Conservation (phyloP, 2,113 vertebrate genomes). For the Pholis gunnellus region DNA sequence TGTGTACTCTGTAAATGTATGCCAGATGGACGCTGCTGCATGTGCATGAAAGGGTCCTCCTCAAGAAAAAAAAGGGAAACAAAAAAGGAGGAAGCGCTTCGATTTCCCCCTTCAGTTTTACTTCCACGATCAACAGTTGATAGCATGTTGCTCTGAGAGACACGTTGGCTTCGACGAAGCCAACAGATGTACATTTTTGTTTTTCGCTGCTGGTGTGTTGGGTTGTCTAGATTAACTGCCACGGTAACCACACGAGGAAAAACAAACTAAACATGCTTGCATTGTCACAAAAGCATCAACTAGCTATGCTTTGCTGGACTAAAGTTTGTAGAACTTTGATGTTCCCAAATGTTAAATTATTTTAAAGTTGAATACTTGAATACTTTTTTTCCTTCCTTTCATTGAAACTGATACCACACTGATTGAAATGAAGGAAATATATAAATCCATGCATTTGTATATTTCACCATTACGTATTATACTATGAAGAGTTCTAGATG, state of each 20-base stretch:
- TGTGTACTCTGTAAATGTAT: conserved; percentile 79
- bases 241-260: conserved; percentile 39
- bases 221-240: conserved; percentile 35
- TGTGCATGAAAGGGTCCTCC: conserved; percentile 58
- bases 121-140: conserved; percentile 60
- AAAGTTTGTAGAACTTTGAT: too few species aligned
- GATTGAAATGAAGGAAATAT: too few species aligned
- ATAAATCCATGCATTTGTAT: too few species aligned
- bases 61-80: conserved; percentile 39
- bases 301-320: not conserved
- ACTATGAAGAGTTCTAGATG: too few species aligned
- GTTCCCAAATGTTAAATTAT: too few species aligned
- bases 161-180: conserved; percentile 15
- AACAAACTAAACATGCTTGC: conserved; percentile 35
- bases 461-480: too few species aligned
- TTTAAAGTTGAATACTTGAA: too few species aligned
- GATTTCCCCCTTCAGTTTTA: conserved; percentile 61
- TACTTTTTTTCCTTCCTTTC: too few species aligned
- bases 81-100: conserved; percentile 70
- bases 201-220: conserved; percentile 21
- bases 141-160: conserved; percentile 39
- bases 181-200: conserved; percentile 8
- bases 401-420: too few species aligned
- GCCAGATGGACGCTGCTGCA: conserved; percentile 75
- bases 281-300: conserved; percentile 28